Evolutionary conservation across 2,797 vertebrate genomes (phyloP), one percentile per base, ranked within the genome.

Genomic region (Onychomys torridus): DNA sequence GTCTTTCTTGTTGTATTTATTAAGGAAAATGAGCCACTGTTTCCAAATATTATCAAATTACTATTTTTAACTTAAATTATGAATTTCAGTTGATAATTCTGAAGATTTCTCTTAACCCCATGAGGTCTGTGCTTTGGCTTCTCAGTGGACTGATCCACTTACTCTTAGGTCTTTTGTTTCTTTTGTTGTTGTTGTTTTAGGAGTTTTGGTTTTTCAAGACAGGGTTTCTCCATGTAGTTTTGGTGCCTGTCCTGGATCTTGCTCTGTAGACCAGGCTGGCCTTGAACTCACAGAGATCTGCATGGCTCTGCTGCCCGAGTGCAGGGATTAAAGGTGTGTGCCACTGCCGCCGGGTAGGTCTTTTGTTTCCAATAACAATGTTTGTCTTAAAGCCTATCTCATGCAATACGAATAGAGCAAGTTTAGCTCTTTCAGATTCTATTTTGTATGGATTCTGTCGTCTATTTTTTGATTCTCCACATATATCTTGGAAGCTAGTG

Each of bases 61-160:
- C 59, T 94, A 10, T 79, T 87, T 91, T 25, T 67, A 23, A 27
- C 27, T 91, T 94, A 73, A 93, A 57, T 55, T 63, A 82, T 10
- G 0, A 73, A 67, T 82, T 85, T 87, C 77, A 83, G 46, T 73
- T 93, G 6, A 82, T 23, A 77, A 52, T 91, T 63, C 71, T 25
- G n/a, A 57, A 34, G 4, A 4, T 17, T 84, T 12, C 86, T 83
- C 40, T 46, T 67, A 79, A 14, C 8, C 82, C 0, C 16, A 29
- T 78, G 6, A 52, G 52, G 11, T 29, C 32, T 23, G 27, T 96
- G 25, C 81, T 94, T 95, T 94, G n/a, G 63, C 46, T 91, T 93
- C 43, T 6, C 37, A 21, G 85, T 76, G 12, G 49, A 32, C 34
- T 73, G 25, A 88, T 16, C 4, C 5, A 69, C 71, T 89, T 91